Evolutionary conservation across 1,140 invertebrate genomes (phyloP).

Genomic region (Drosophila bipectinata): DNA sequence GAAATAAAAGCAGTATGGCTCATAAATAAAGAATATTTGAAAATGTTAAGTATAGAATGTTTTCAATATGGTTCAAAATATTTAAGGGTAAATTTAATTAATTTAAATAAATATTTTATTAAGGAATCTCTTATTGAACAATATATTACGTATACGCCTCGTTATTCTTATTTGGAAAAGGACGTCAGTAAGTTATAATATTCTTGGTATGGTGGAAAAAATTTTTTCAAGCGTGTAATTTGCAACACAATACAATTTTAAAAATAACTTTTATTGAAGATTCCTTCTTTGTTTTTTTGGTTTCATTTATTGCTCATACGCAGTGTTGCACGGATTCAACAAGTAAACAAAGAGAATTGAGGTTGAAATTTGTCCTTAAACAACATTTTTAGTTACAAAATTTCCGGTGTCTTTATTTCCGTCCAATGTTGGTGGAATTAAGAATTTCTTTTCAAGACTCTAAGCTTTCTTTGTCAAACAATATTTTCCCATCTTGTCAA

Average conservation of each 20-base stretch:
- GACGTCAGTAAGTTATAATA: not conserved
- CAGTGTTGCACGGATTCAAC: not conserved
- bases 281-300: too few species aligned
- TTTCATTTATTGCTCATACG: not conserved
- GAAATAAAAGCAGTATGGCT: not conserved
- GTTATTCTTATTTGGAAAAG: not conserved
- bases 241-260: not conserved
- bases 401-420: not conserved
- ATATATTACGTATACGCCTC: slow-evolving; percentile 16
- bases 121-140: not conserved
- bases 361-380: too few species aligned
- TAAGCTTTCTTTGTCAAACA: not conserved
- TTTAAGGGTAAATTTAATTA: too few species aligned
- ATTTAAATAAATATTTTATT: not conserved
- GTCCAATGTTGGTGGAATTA: not conserved
- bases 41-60: too few species aligned
- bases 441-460: not conserved
- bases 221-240: too few species aligned
- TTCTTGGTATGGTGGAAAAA: too few species aligned
- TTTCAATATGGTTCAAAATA: too few species aligned
- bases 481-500: not conserved
- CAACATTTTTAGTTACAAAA: too few species aligned
- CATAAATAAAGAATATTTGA: too few species aligned
- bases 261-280: not conserved
- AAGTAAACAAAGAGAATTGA: not conserved